Base-by-base conservation (phyloP, 2,797 vertebrate species). In the Gouania willdenowi region DNA sequence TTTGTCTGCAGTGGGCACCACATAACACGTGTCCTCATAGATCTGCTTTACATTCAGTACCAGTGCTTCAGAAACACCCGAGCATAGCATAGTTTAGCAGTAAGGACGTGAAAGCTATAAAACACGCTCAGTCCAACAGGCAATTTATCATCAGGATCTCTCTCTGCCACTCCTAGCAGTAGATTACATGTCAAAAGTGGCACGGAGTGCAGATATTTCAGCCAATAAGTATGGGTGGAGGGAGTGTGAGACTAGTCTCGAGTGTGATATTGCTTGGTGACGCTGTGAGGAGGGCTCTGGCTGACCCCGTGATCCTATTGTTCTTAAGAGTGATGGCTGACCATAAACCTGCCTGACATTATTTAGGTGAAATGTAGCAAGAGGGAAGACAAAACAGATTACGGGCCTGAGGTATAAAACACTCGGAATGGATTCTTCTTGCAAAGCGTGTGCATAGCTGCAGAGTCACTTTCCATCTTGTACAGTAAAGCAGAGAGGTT, bases 181-280 rank as follows among this genome's bases (percentile, higher is more conserved):
- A 79, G 77, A 84, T 84, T 79, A 84, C 75, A 76, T 78, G 79
- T 85, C 76, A 81, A 75, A 81, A 72, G 73, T 63, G 55, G 68
- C 67, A 49, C 52, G 26, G 66, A 4, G 49, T 79, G 71, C 73
- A 77, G 57, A 83, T 84, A 81, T 86, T 79, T 83, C 67, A 80
- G 72, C 53, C 67, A 81, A 67, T 78, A 71, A 80, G 66, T 32
- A 54, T 5, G 18, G 43, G 48, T 0, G 36, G 33, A 27, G 32
- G 44, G 52, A 43, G 37, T 37, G 52, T 27, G 1, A 36, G 32
- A 39, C 46, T 57, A 16, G 19, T 64, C 69, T 63, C n/a, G 0
- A 14, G 60, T 64, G 63, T 22, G 62, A 77, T 78, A 77, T 66
- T 66, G 71, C 49, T 37, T 1, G 17, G 63, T 33, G 26, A 37